A percentile compares a stretch with the other conserved stretches of the same genome.
These are phyloP conservation scores for Campoplex nolae DNA, from an alignment of 2,888 invertebrate species.

Conservation along the genomic window DNA sequence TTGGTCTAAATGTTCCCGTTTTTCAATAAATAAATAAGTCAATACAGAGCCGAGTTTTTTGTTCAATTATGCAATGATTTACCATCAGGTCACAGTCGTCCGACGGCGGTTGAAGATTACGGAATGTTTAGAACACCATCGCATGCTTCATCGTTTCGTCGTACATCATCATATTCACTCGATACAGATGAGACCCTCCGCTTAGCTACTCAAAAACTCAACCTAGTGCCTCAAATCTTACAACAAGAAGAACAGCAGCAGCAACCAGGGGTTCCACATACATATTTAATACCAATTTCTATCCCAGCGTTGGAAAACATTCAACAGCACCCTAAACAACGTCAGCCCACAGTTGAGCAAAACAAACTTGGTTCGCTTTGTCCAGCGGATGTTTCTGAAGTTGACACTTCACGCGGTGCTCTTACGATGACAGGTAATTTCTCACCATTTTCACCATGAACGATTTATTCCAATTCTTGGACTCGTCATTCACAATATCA, in stretches of 20 bases:
- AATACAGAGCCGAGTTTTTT: background rate
- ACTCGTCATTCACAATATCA: constrained; percentile 20
- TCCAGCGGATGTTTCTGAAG: constrained; percentile 54
- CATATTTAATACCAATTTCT: constrained; percentile 83
- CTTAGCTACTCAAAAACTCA: constrained; percentile 82
- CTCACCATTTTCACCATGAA: background rate
- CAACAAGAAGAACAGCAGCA: constrained; percentile 56
- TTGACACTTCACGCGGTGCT: constrained; percentile 70
- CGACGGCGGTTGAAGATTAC: constrained; percentile 81
- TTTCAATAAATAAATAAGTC: too few relatives aligned
- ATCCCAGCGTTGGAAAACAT: constrained; percentile 82
- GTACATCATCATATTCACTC: constrained; percentile 79
- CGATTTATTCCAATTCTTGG: constrained; percentile 2
- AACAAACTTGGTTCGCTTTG: constrained; percentile 44
- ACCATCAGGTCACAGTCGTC: constrained; percentile 79
- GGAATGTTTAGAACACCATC: constrained; percentile 82
- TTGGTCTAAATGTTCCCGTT: too few relatives aligned
- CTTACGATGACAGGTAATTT: constrained; percentile 62
- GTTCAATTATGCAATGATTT: background rate
- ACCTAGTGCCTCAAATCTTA: constrained; percentile 74
- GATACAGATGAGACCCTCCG: constrained; percentile 83
- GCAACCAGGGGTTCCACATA: constrained; percentile 78
- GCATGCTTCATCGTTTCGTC: constrained; percentile 80
- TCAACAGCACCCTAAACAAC: constrained; percentile 74
- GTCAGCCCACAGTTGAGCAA: constrained; percentile 46